A percentile compares a stretch with the other conserved stretches of the same genome.
These are phyloP conservation scores for Gnatocerus cornutus DNA, from an alignment of 2,888 invertebrate genomes.

Conservation along the genomic window DNA sequence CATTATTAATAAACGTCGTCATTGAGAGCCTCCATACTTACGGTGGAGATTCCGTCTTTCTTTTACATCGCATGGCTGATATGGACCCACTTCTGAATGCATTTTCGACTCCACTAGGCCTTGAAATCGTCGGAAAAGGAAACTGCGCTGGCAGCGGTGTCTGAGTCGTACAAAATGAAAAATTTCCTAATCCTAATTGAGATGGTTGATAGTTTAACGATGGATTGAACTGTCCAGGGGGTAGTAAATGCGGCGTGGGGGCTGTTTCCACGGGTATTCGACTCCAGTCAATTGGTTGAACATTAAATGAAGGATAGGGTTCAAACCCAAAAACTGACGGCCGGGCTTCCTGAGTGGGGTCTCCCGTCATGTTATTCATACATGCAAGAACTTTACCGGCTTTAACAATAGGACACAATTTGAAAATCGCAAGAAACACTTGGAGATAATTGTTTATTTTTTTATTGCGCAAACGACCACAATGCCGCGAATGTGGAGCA, in stretches of 20 bases:
- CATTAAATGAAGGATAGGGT: constrained; percentile 59
- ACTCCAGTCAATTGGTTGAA: constrained; percentile 52
- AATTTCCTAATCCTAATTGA: constrained; percentile 49
- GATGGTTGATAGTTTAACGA: constrained; percentile 30
- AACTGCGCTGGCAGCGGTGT: constrained; percentile 58
- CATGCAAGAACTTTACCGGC: constrained; percentile 52
- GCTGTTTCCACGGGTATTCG: constrained; percentile 43
- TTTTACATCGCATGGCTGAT: constrained; percentile 60
- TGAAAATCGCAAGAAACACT: constrained; percentile 26
- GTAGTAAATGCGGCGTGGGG: constrained; percentile 10
- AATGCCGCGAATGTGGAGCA: constrained; percentile 12
- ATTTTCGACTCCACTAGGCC: constrained; percentile 1
- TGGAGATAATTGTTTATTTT: constrained; percentile 28
- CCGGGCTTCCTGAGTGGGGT: constrained; percentile 65
- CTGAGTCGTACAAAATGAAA: constrained; percentile 53
- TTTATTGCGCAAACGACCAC: constrained; percentile 21
- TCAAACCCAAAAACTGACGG: constrained; percentile 65
- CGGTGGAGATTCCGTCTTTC: constrained; percentile 67
- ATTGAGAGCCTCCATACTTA: constrained; percentile 59
- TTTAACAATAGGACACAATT: constrained; percentile 24
- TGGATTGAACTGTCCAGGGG: constrained; percentile 40
- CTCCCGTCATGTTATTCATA: constrained; percentile 63
- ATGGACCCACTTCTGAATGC: constrained; percentile 47
- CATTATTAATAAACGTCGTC: not conserved
- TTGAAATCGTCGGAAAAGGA: constrained; percentile 54